These are phyloP conservation scores for Trichogramma pretiosum DNA, from an alignment of 1,140 invertebrate species.

Conservation along the genomic window DNA sequence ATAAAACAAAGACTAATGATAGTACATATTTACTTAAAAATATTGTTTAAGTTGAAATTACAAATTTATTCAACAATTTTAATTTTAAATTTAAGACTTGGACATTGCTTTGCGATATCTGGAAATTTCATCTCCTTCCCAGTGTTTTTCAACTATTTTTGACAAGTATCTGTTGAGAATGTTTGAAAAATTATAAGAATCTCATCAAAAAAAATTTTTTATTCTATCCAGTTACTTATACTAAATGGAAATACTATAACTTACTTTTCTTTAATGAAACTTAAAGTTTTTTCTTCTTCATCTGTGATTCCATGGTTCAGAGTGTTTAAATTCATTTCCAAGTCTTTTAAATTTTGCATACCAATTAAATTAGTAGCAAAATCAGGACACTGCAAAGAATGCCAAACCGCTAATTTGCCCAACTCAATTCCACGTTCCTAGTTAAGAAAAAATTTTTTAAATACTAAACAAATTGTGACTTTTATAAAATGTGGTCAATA, in stretches of 20 bases:
- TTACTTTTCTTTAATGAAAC: conserved; percentile 57
- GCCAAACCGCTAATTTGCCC: conserved; percentile 61
- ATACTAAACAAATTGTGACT: too few relatives aligned
- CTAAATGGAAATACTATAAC: too few relatives aligned
- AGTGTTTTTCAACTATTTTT: conserved; percentile 37
- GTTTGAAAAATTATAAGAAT: conserved; percentile 11
- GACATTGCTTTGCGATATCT: conserved; percentile 23
- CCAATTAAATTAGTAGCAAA: conserved; percentile 60
- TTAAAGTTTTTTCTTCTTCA: conserved; percentile 51
- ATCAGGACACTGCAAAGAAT: conserved; percentile 49
- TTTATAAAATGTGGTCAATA: not conserved
- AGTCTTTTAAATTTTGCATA: conserved; percentile 53
- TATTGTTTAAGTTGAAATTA: too few relatives aligned
- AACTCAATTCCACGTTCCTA: conserved; percentile 58
- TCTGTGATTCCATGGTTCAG: conserved; percentile 51
- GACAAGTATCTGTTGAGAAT: conserved; percentile 37
- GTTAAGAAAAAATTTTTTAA: conserved; percentile 16
- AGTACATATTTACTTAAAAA: too few relatives aligned
- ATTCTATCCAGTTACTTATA: too few relatives aligned
- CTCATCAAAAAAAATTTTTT: too few relatives aligned
- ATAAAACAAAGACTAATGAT: too few relatives aligned
- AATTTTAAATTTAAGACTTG: too few relatives aligned
- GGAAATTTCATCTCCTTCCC: conserved; percentile 46
- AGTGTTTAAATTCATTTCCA: conserved; percentile 56
- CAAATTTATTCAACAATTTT: too few relatives aligned